A percentile compares a stretch with the other conserved stretches of the same genome.
Evolutionary conservation across 2,888 invertebrate genomes (phyloP).

Genomic region (Tridacna crocea): DNA sequence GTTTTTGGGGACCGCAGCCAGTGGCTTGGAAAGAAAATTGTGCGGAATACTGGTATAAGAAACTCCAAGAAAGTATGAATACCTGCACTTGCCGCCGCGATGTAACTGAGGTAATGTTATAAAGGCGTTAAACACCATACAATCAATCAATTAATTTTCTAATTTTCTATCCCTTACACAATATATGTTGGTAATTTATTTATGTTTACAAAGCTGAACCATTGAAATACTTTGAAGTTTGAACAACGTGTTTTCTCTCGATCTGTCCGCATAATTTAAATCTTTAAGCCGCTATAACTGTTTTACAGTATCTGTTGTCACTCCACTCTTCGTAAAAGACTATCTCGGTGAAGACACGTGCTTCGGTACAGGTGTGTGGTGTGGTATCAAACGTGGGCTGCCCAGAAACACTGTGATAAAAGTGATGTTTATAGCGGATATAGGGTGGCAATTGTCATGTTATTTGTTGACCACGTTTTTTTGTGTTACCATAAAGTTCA

Average conservation of each 20-base stretch:
- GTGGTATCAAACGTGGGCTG: conserved; percentile 43
- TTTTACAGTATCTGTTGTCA: conserved; percentile 4
- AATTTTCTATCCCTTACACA: not conserved
- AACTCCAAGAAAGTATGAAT: not conserved
- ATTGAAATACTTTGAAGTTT: too few species aligned
- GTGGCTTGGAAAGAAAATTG: too few species aligned
- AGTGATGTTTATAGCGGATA: conserved; percentile 49
- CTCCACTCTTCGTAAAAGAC: not conserved
- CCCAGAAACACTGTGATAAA: conserved; percentile 4
- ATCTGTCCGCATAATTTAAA: too few species aligned
- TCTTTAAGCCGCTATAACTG: too few species aligned
- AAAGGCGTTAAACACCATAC: not conserved
- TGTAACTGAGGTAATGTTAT: too few species aligned
- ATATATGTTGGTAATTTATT: too few species aligned
- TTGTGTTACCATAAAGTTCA: conserved; percentile 39
- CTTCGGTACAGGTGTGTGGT: conserved; percentile 49
- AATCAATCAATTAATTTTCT: not conserved
- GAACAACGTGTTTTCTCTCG: too few species aligned
- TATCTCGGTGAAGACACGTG: conserved; percentile 52
- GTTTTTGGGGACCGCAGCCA: too few species aligned
- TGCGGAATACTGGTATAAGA: too few species aligned
- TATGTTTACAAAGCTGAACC: too few species aligned
- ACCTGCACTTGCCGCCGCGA: not conserved
- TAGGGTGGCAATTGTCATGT: conserved; percentile 50
- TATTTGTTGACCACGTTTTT: conserved; percentile 40